phyloP scores from a whole-genome alignment of 2,113 vertebrate species.

The Tretioscincus oriximinensis region DNA sequence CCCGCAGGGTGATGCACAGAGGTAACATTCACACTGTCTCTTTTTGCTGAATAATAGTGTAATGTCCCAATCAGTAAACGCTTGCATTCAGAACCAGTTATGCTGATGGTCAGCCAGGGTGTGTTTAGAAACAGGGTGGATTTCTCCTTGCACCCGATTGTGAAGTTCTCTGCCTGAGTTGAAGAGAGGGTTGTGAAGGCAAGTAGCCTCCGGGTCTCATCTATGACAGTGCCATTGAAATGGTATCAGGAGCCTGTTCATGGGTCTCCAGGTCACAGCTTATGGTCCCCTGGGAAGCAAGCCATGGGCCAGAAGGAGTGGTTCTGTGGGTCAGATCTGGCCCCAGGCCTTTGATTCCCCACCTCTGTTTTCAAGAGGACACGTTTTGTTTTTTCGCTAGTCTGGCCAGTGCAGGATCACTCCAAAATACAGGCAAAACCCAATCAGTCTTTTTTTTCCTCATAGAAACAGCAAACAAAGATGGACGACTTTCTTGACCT shows the following conservation, averaged over 20 bases:
- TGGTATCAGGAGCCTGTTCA: constrained; percentile 48
- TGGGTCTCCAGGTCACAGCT: constrained; percentile 43
- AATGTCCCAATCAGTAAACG: constrained; percentile 74
- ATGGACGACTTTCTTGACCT: constrained; percentile 46
- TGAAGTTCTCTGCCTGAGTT: constrained; percentile 44
- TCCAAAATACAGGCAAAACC: background rate
- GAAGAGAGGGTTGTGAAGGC: constrained; percentile 39
- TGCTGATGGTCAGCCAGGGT: constrained; percentile 61
- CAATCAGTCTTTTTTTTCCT: background rate
- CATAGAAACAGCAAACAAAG: constrained; percentile 10
- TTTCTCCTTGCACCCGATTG: constrained; percentile 52
- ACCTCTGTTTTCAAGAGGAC: too few species aligned
- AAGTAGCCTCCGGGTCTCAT: constrained; percentile 42
- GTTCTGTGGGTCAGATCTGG: too few species aligned
- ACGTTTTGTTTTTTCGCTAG: too few species aligned
- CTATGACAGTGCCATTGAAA: constrained; percentile 45
- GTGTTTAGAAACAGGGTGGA: constrained; percentile 63
- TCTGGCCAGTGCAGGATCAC: too few species aligned
- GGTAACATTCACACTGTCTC: constrained; percentile 78
- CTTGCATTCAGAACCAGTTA: constrained; percentile 72
- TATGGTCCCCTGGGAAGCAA: constrained; percentile 12
- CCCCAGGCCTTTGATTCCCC: too few species aligned
- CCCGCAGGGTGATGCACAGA: constrained; percentile 88
- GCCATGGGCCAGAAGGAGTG: too few species aligned
- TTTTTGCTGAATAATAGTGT: constrained; percentile 74